Evolutionary conservation across 2,888 invertebrate genomes (phyloP), one percentile per base, ranked within the genome.

Genomic region (Lithophane ornitopus): DNA sequence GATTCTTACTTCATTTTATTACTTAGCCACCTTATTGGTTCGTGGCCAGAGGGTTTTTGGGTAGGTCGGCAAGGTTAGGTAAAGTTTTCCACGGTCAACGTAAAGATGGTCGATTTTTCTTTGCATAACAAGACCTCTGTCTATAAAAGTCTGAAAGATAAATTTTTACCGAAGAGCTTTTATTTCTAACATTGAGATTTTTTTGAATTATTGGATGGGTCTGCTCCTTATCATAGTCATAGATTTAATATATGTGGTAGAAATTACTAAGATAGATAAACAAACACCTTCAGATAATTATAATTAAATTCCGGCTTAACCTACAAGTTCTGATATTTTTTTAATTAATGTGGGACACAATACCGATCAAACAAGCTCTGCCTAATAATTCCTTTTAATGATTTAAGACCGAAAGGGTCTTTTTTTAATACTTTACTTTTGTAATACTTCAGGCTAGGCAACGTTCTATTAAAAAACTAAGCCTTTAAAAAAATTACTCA

Each of bases 1-100:
- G 58, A 70, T 65, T 69, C 52, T 76, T 62, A 44, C 7, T 81
- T 58, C 39, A 26, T 44, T 68, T 76, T 52, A 66, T 80, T 75
- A 69, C 28, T 81, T 58, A 28, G n/a, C 8, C 0, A 3, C 1
- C 19, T 58, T 78, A 59, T 63, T 68, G 63, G 34, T 41, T 76
- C 12, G 34, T 26, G 52, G 46, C 6, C 3, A 19, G 52, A 52
- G 9, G 71, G 52, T 63, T 52, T 28, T 63, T 58, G 44, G 7
- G 54, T 54, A 44, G 1, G 12, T 65, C 8, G 26, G 22, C 44
- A 39, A 65, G 52, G 26, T 65, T 78, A 58, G 1, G 19, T 16
- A 72, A 65, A 78, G 58, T 28, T 65, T 34, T 28, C 34, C 11
- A 59, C 11, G 19, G 11, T 28, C 26, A 39, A 58, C 44, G n/a